Evolutionary conservation across 2,888 invertebrate genomes (phyloP), one percentile per base, ranked within the genome.

Genomic region (Heliothis peltigera): DNA sequence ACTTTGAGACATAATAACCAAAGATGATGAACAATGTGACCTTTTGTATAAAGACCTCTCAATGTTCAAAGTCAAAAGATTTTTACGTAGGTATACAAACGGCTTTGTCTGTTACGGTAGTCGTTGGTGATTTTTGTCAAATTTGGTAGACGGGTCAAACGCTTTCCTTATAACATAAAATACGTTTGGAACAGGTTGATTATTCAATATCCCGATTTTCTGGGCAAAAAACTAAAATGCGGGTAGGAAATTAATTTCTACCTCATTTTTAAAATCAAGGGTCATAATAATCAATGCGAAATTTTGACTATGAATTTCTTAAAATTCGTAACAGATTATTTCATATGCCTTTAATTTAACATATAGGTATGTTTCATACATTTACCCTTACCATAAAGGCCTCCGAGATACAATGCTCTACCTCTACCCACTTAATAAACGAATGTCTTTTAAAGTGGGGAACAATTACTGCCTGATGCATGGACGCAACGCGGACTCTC

Each of bases 381-480:
- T n/a, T n/a, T n/a, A n/a, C n/a, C n/a, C n/a, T n/a, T n/a, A n/a
- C n/a, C 3, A 25, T 4, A 25, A 25, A 25, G 25, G 25, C 25
- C 3, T 25, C 6, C 25, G 6, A 25, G 6, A 25, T 25, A 25
- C 3, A n/a, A n/a, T n/a, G n/a, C n/a, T n/a, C n/a, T n/a, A n/a
- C n/a, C n/a, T n/a, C n/a, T n/a, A n/a, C 12, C 32, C 32, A 32
- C 32, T 32, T 32, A 32, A 32, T 32, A 32, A 32, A 32, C 32
- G 18, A 52, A 70, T 58, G 58, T 55, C 54, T 64, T 70, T 51
- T 70, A 64, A 64, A 70, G 64, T 54, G 53, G 54, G 10, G 12
- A 39, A 44, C 59, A 60, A 65, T 71, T 65, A 65, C 52, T 56
- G 17, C 48, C 65, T 71, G 71, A 65, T 70, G 43, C 47, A 65